phyloP scores from a whole-genome alignment of 2,797 vertebrate genomes.

The Kryptolebias ocellatus region DNA sequence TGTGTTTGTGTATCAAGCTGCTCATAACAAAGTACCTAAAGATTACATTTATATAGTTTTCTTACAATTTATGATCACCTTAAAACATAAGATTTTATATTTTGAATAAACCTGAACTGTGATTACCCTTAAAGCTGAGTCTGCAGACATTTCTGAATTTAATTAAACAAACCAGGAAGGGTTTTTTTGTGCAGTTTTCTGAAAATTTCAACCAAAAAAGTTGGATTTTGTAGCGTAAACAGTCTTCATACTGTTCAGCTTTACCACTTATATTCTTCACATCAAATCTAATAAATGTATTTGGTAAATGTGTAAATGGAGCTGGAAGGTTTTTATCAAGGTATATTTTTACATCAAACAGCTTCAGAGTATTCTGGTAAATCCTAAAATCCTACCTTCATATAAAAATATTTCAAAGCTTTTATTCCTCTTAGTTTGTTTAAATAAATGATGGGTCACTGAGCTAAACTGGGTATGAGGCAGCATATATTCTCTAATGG shows the following conservation, averaged over 20 bases:
- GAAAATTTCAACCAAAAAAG: too few relatives aligned
- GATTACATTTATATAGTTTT: too few relatives aligned
- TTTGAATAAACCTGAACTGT: too few relatives aligned
- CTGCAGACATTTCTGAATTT: too few relatives aligned
- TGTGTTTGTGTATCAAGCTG: too few relatives aligned
- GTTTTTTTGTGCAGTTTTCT: too few relatives aligned
- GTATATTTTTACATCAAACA: background rate
- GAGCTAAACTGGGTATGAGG: conserved; percentile 7
- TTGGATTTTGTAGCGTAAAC: background rate
- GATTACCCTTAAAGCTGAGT: too few relatives aligned
- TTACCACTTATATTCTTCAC: background rate
- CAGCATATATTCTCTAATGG: conserved; percentile 15
- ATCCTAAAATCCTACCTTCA: conserved; percentile 25
- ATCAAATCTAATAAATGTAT: background rate
- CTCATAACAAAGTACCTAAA: too few relatives aligned
- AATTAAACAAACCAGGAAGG: too few relatives aligned
- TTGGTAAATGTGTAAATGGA: background rate
- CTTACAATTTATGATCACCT: too few relatives aligned
- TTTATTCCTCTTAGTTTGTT: conserved; percentile 22
- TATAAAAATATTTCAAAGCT: conserved; percentile 25
- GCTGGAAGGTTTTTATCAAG: background rate
- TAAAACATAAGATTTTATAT: too few relatives aligned
- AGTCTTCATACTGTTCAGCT: background rate
- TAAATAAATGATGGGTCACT: conserved; percentile 25
- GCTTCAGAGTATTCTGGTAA: background rate